Evolutionary conservation across 1,140 invertebrate genomes (phyloP).

Genomic region (Drosophila novamexicana): DNA sequence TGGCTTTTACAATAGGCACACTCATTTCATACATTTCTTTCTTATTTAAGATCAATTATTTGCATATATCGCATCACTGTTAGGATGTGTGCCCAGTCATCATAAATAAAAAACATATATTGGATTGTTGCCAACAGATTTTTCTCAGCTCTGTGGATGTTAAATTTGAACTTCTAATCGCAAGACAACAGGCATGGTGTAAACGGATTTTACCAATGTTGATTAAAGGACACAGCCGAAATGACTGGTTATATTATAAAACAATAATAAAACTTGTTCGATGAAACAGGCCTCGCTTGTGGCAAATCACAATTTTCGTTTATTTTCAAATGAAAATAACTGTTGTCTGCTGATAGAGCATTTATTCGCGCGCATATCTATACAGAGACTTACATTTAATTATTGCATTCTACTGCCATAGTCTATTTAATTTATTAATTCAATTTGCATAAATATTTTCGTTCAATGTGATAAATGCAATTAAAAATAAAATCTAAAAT

Average conservation of each 20-base stretch:
- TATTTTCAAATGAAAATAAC: too few species aligned
- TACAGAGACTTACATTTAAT: neutral
- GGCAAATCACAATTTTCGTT: too few species aligned
- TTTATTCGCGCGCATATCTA: neutral
- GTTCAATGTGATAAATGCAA: conserved; percentile 40
- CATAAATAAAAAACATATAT: conserved; percentile 71
- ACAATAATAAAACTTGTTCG: too few species aligned
- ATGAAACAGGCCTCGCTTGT: too few species aligned
- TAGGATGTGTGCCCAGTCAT: conserved; percentile 20
- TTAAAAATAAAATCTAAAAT: conserved; percentile 69
- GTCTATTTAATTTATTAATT: neutral
- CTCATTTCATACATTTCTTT: too few species aligned
- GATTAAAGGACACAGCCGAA: too few species aligned
- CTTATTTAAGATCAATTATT: conserved; percentile 38
- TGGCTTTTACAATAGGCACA: neutral
- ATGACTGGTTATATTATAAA: too few species aligned
- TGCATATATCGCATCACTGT: conserved; percentile 47
- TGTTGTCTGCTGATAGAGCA: neutral
- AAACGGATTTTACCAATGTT: too few species aligned
- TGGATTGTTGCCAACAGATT: conserved; percentile 21
- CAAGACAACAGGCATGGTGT: neutral
- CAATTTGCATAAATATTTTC: conserved; percentile 65
- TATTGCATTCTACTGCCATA: neutral
- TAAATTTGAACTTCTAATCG: conserved; percentile 46
- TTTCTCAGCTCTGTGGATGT: neutral